Evolutionary conservation across 2,888 invertebrate genomes (phyloP).

Genomic region (Clanis bilineata): DNA sequence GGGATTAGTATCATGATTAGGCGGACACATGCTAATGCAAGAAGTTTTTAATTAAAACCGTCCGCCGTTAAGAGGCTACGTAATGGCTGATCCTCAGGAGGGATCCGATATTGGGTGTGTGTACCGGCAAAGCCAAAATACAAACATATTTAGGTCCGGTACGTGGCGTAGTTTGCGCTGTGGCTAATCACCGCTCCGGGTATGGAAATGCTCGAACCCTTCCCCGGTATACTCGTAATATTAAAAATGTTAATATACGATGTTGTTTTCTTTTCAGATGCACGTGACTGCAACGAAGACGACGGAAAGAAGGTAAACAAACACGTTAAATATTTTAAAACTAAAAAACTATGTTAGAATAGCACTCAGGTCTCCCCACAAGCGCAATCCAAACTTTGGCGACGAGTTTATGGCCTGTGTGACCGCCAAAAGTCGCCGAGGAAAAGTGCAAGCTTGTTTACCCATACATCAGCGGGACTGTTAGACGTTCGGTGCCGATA

Average conservation of each 20-base stretch:
- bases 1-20: slow-evolving; percentile 71
- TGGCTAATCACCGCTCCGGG: slow-evolving; percentile 72
- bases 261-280: slow-evolving; percentile 63
- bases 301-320: slow-evolving; percentile 66
- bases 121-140: slow-evolving; percentile 71
- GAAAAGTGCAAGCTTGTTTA: slow-evolving; percentile 81
- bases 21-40: slow-evolving; percentile 78
- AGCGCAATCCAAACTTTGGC: slow-evolving; percentile 69
- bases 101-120: slow-evolving; percentile 75
- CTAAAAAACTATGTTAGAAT: slow-evolving; percentile 54
- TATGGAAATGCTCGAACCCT: slow-evolving; percentile 43
- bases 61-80: slow-evolving; percentile 78
- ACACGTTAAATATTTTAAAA: slow-evolving; percentile 44
- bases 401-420: slow-evolving; percentile 73
- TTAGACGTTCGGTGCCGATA: slow-evolving; percentile 78
- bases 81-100: slow-evolving; percentile 78
- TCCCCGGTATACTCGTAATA: slow-evolving; percentile 48
- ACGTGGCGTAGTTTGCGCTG: slow-evolving; percentile 60
- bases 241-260: slow-evolving; percentile 34
- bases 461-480: slow-evolving; percentile 71
- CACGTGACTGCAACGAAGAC: slow-evolving; percentile 62
- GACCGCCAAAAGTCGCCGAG: slow-evolving; percentile 74
- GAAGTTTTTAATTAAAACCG: slow-evolving; percentile 83
- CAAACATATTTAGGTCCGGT: slow-evolving; percentile 81
- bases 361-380: slow-evolving; percentile 52